Percentiles rank a stretch among this genome's conserved stretches.
These are phyloP conservation scores for Lampris incognitus DNA, from an alignment of 2,113 vertebrate genomes.

Conservation along the genomic window DNA sequence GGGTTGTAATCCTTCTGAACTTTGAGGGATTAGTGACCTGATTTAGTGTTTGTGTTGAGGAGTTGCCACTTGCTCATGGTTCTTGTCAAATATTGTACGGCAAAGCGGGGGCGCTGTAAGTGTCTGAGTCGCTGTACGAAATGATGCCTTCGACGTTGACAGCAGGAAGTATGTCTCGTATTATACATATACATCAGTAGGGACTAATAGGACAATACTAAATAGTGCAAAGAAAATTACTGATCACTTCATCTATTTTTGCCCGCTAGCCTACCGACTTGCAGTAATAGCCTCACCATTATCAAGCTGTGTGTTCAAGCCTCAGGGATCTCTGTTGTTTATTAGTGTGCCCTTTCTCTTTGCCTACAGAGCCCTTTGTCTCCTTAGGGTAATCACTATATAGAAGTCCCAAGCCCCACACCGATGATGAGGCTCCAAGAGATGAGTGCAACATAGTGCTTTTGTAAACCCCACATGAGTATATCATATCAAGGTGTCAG, in stretches of 20 bases:
- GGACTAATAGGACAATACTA: slow-evolving; percentile 32
- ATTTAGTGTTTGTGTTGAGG: slow-evolving; percentile 29
- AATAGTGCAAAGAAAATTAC: slow-evolving; percentile 37
- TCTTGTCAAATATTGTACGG: slow-evolving; percentile 15
- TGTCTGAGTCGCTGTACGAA: background rate
- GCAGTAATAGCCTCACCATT: slow-evolving; percentile 32
- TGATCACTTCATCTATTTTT: slow-evolving; percentile 40
- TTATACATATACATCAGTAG: slow-evolving; percentile 25
- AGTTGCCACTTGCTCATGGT: background rate
- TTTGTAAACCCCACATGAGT: slow-evolving; percentile 53
- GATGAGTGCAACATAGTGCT: slow-evolving; percentile 42
- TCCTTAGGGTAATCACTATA: slow-evolving; percentile 67
- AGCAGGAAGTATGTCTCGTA: slow-evolving; percentile 23
- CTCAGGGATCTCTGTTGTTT: slow-evolving; percentile 53
- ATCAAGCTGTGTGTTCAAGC: slow-evolving; percentile 23
- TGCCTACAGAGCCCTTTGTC: slow-evolving; percentile 57
- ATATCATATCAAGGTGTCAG: slow-evolving; percentile 71
- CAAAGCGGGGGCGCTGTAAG: background rate
- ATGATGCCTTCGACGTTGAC: background rate
- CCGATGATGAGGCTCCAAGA: slow-evolving; percentile 61
- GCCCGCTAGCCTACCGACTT: slow-evolving; percentile 17
- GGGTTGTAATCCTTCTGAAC: slow-evolving; percentile 51
- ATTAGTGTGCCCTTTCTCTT: slow-evolving; percentile 56
- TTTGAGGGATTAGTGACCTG: slow-evolving; percentile 44
- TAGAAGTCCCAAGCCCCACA: slow-evolving; percentile 74